Evolutionary conservation across 2,797 vertebrate species (phyloP), one percentile per base, ranked within the genome.

Genomic region (Spinus pinus): DNA sequence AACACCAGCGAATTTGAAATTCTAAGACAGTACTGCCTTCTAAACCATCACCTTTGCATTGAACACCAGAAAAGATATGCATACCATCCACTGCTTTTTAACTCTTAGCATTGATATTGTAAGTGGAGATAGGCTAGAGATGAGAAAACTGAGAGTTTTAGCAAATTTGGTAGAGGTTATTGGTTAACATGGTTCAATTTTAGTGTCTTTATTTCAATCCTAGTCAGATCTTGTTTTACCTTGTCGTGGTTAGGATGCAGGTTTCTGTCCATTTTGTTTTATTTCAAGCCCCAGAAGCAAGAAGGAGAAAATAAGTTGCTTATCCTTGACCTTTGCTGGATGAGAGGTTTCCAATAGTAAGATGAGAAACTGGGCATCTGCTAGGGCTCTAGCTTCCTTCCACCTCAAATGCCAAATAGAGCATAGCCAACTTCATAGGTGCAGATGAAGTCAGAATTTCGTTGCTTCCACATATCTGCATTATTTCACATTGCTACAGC

Each of bases 1-100:
- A 97, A 97, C 98, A 99, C 99, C 99, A 99, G 99, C 99, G 97
- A 97, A 93, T 97, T 94, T 96, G 77, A 88, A 82, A 94, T 95
- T 92, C 88, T 86, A 91, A 97, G 94, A 95, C 53, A 73, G 95
- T 95, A 97, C 95, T 96, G 95, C 97, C 97, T 97, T 97, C 5
- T 12, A 96, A 97, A 95, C 93, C 85, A 86, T 94, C 93, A 86
- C 69, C 94, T 97, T 97, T 95, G 81, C 89, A 86, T 95, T 90
- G 88, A 77, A 61, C 81, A 47, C 66, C 91, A 90, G 39, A 81
- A 67, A 85, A 93, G 75, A 90, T 61, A 88, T 10, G 14, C 65
- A 81, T 35, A 82, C 82, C 94, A 86, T 81, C 94, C 22, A 12
- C 87, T 66, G 83, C 60, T 90, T 94, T 95, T 91, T 89, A 78